A percentile compares a stretch with the other conserved stretches of the same genome.
phyloP scores from a whole-genome alignment of 1,140 invertebrate species.

The Carposina sasakii region DNA sequence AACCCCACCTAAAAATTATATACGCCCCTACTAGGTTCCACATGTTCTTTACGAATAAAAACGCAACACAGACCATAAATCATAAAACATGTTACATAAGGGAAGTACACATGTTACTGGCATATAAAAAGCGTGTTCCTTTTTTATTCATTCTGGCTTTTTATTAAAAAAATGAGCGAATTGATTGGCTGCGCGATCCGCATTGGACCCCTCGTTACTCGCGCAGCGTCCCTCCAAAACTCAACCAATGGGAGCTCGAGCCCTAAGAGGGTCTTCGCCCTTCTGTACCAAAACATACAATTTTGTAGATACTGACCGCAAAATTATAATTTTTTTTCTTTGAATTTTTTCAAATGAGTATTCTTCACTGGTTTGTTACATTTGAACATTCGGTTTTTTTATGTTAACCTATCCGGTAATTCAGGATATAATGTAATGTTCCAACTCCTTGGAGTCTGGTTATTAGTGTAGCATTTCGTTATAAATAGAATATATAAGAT shows the following conservation, averaged over 20 bases:
- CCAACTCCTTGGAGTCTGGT: too few relatives aligned
- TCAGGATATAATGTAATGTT: background rate
- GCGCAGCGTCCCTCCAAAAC: slow-evolving; percentile 50
- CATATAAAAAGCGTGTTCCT: slow-evolving; percentile 40
- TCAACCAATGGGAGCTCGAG: slow-evolving; percentile 41
- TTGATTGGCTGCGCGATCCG: slow-evolving; percentile 63
- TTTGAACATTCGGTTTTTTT: too few relatives aligned
- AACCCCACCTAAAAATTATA: too few relatives aligned
- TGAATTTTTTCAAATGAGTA: too few relatives aligned
- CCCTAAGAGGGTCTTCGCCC: slow-evolving; percentile 51
- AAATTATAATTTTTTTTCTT: background rate
- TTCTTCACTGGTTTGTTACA: too few relatives aligned
- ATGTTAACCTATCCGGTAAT: background rate
- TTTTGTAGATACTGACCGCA: background rate
- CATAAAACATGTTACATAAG: slow-evolving; percentile 36
- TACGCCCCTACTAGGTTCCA: too few relatives aligned
- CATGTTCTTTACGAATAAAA: too few relatives aligned
- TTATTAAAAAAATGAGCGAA: slow-evolving; percentile 67
- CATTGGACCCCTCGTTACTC: slow-evolving; percentile 29
- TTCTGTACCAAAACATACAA: slow-evolving; percentile 12
- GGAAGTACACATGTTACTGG: slow-evolving; percentile 22
- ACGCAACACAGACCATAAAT: too few relatives aligned
- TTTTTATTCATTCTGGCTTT: slow-evolving; percentile 58
- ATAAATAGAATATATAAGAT: too few relatives aligned
- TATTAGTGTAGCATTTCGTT: too few relatives aligned